phyloP scores from a whole-genome alignment of 2,113 vertebrate genomes.

The Podiceps cristatus region DNA sequence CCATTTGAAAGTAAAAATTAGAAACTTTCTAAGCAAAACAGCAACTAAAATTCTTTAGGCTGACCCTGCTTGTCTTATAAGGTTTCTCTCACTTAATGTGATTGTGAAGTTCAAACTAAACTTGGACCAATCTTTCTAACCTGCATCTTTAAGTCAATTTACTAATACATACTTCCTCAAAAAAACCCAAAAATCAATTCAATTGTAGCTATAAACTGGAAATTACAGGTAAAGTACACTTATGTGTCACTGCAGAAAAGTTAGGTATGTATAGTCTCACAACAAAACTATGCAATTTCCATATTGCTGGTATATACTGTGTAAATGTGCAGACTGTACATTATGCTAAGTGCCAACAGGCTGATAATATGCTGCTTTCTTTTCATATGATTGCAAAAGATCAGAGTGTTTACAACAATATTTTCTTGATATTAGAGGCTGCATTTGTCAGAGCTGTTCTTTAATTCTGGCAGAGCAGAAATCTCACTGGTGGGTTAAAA shows the following conservation, averaged over 20 bases:
- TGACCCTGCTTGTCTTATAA: background rate
- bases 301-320: too few species aligned
- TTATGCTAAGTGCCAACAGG: background rate
- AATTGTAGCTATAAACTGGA: background rate
- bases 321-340: too few species aligned
- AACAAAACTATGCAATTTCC: background rate
- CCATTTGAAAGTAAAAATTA: background rate
- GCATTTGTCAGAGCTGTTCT: background rate
- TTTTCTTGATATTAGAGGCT: background rate
- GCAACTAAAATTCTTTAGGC: background rate
- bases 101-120: background rate
- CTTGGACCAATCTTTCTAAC: background rate
- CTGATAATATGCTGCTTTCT: background rate
- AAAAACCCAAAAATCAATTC: background rate
- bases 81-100: background rate
- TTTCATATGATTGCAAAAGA: background rate
- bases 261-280: background rate
- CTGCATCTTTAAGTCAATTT: background rate
- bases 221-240: background rate
- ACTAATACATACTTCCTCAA: background rate
- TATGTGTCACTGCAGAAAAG: background rate
- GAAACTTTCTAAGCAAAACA: background rate
- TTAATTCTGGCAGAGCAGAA: background rate
- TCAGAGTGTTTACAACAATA: background rate
- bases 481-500: background rate